Base-by-base conservation (phyloP, 2,113 vertebrate genomes). In the Lophotis ruficrista region DNA sequence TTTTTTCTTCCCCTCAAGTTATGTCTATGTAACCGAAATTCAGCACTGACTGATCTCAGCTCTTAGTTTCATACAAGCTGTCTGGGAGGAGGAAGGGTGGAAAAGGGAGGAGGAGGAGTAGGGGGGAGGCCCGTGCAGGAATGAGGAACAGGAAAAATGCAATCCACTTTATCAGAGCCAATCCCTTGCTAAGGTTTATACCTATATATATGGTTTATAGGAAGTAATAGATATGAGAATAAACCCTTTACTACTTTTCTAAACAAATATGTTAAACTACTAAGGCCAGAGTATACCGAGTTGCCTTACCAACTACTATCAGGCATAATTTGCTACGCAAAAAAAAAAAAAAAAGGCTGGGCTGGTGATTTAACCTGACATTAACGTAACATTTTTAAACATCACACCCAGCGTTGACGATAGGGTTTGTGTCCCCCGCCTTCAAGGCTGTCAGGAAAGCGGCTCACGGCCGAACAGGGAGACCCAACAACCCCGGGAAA, bases 61-160 rank as follows among this genome's bases (percentile, higher is more conserved):
- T 35, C 64, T 11, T 47, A 4, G 43, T 71, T 90, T 73, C 68
- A 70, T 7, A 56, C 23, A 65, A 12, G 4, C 9, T 54, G 3
- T 31, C 35, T 50, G 11, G 1, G 80, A 21, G 18, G 28, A 86
- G 37, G 57, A 79, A 68, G 72, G 65, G 83, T 93, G 93, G 83
- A 75, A 91, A 64, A 84, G 77, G 53, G 61, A 28, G 89, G 57
- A 96, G 80, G 61, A 83, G 93, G 47, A 90, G 64, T 23, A 70
- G 79, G 8, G 28, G 21, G 33, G 83, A 93, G 90, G 93, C 61
- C 90, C 28, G 15, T 9, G 50, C 35, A 95, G 86, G 94, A 95
- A 94, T 91, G 90, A 97, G 96, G 96, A 96, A 97, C 94, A 97
- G 93, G 94, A 96, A 96, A 94, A 96, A 85, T 72, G 81, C 65